Evolutionary conservation across 2,113 vertebrate genomes (phyloP), one percentile per base, ranked within the genome.

Genomic region (Sardina pilchardus): DNA sequence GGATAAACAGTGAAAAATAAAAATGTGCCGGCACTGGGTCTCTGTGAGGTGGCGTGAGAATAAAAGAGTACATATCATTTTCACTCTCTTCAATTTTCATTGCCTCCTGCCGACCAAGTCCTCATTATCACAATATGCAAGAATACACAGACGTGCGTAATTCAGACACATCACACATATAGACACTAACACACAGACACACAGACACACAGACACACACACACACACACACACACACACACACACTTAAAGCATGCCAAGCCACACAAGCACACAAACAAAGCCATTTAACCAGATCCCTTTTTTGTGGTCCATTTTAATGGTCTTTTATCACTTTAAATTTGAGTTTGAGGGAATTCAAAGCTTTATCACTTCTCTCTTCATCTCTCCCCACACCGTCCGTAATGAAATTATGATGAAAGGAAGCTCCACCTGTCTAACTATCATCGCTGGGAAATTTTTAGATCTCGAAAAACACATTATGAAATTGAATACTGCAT

Each of bases 1-100:
- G 82, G 89, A 87, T 75, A 50, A 63, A 84, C 83, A 90, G 90
- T 59, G 43, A 84, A 82, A 81, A 85, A 71, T 81, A 93, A 93
- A 94, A 96, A 85, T 5, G 16, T 78, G 10, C 14, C 4, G 71
- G 10, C 71, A 16, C n/a, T n/a, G 12, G 14, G 71, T 3, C 14
- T 78, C 16, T 4, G 26, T 10, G 34, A 34, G 10, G 71, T 78
- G 26, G 0, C 5, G 12, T 39, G 14, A 30, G 16, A 78, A 36
- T 34, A 78, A 78, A 78, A 78, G 34, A 34, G 10, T 71, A 16
- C 10, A 71, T 30, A 71, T 71, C 26, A 78, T 34, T 78, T 16
- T 78, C 71, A 17, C 30, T 78, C 34, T 16, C 71, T 36, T n/a
- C n/a, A 36, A 78, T 36, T 78, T 78, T 14, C 9, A 75, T 5